Evolutionary conservation across 2,888 invertebrate genomes (phyloP).

Genomic region (Slavum lentiscoides): DNA sequence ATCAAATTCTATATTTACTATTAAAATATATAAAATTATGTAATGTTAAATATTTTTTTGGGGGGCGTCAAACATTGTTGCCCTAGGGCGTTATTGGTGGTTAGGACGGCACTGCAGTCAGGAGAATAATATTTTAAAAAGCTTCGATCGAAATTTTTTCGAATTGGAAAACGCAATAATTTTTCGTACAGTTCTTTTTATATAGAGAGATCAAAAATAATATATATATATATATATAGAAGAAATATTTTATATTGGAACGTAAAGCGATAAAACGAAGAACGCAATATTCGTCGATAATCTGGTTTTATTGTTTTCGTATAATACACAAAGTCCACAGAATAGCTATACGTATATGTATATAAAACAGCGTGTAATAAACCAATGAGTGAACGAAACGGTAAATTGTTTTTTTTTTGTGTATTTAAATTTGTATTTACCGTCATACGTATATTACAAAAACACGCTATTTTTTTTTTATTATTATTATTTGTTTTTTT

Average conservation of each 20-base stretch:
- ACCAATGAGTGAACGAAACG: background rate
- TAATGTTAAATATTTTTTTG: too few relatives aligned
- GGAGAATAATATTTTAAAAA: too few relatives aligned
- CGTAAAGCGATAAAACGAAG: background rate
- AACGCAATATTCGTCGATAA: background rate
- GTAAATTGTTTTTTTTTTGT: background rate
- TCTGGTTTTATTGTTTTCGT: background rate
- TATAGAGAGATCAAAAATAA: too few relatives aligned
- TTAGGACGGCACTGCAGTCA: too few relatives aligned
- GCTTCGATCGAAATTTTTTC: background rate
- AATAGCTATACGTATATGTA: background rate
- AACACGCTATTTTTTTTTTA: background rate
- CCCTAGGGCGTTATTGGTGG: too few relatives aligned
- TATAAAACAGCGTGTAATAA: background rate
- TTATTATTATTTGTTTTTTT: background rate
- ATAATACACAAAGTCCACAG: background rate
- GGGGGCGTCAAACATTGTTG: too few relatives aligned
- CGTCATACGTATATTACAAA: background rate
- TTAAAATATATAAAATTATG: too few relatives aligned
- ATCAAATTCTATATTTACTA: too few relatives aligned
- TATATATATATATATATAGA: too few relatives aligned
- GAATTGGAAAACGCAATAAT: background rate
- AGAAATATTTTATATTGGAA: background rate
- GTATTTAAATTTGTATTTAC: constrained; percentile 7
- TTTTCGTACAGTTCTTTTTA: background rate